Base-by-base conservation (phyloP, 2,888 invertebrate species). In the Dryomyza anilis region DNA sequence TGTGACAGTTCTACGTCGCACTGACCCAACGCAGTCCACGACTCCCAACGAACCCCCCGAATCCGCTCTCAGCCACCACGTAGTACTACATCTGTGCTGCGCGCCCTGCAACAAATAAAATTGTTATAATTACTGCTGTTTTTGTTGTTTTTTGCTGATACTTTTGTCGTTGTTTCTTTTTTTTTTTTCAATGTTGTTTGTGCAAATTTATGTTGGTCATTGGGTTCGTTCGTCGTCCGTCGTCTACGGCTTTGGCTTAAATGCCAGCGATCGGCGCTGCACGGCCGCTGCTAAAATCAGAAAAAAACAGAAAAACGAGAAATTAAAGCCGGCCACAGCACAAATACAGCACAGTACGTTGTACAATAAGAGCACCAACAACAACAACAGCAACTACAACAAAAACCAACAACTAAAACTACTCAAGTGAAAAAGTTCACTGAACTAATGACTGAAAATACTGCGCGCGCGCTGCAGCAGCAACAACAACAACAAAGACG, bases 381-480 rank as follows among this genome's bases (percentile, higher is more conserved):
- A 48, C 46, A 56, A n/a, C 14, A 21, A 29, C 14, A 33, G 33
- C 6, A 12, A 39, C 7, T 3, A 39, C 39, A 48, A 4, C 12
- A 39, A 39, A 6, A 4, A 39, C 39, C 39, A 39, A 39, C 39
- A 39, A 39, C 39, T 14, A 52, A 78, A 76, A 74, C 78, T 76
- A 76, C 76, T 76, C 77, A 74, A 76, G 77, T 78, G 78, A 73
- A 73, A 43, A 72, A 72, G 78, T 76, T 76, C 78, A 76, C 57
- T 76, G 76, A 76, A 76, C 76, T 69, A 72, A 73, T 48, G 64
- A 50, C 36, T 50, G 57, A n/a, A n/a, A n/a, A n/a, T n/a, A n/a
- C n/a, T n/a, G n/a, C n/a, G n/a, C n/a, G n/a, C n/a, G n/a, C n/a
- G n/a, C n/a, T n/a, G n/a, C n/a, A n/a, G n/a, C n/a, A n/a, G n/a